Base-by-base conservation (phyloP, 2,797 vertebrate species). In the Margarornis squamiger region DNA sequence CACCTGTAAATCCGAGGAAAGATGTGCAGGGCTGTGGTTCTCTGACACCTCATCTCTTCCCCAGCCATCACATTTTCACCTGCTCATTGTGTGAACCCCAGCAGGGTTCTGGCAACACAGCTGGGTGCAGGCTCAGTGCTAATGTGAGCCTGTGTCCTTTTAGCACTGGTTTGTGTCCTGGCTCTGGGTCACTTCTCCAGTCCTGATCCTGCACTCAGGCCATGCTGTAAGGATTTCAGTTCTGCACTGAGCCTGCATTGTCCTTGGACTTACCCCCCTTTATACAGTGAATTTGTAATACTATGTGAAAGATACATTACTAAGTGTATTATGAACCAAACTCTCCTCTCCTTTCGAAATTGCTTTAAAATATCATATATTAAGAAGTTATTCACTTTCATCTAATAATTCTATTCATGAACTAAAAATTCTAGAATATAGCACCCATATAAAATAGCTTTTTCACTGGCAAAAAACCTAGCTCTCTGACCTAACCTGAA, bases 1-100 rank as follows among this genome's bases (percentile, higher is more conserved):
- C 13, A 63, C 92, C 92, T 95, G 72, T 77, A 89, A 95, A 94
- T 95, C 86, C 93, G 82, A 92, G 41, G 45, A 54, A 82, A 85
- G 84, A 55, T n/a, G 63, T 48, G n/a, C 39, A 79, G 63, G 67
- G 67, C 29, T 92, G 39, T 2, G 3, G 49, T 73, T 67, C 67
- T 82, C 55, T 94, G 83, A 85, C 91, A 95, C 57, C 45, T 90
- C 80, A n/a, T 86, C 59, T 65, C 55, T 63, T 90, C 45, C 55
- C 67, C 63, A 51, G 39, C 67, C 8, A 1, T 34, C 88, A 82
- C 61, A 90, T 96, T 95, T 80, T 93, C 95, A 93, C 96, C 93
- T 94, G 80, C n/a, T 90, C 77, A 59, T 86, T 78, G 92, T 90
- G 92, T 90, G 93, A 96, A 90, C 75, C 62, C 24, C 2, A 6